Percentiles rank a stretch among this genome's conserved stretches.
Evolutionary conservation across 2,113 vertebrate species (phyloP).

Genomic region (Acanthochromis polyacanthus): DNA sequence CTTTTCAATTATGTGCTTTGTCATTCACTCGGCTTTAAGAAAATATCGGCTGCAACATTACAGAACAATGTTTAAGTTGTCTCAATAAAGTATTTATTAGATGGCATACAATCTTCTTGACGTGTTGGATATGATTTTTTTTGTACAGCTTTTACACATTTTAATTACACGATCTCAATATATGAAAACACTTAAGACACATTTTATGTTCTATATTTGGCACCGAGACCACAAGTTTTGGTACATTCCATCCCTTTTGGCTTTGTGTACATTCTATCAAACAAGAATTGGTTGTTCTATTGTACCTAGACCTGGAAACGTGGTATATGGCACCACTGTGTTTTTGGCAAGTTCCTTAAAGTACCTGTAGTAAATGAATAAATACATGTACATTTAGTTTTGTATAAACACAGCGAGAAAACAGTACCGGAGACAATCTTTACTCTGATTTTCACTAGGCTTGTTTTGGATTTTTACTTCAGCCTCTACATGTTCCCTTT

Average conservation of each 20-base stretch:
- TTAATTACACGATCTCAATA: slow-evolving; percentile 27
- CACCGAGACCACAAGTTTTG: slow-evolving; percentile 13
- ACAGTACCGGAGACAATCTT: slow-evolving; percentile 1
- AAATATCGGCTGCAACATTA: slow-evolving; percentile 38
- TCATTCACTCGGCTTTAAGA: slow-evolving; percentile 40
- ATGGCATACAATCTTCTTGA: slow-evolving; percentile 34
- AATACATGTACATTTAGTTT: slow-evolving; percentile 15
- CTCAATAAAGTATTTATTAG: slow-evolving; percentile 81
- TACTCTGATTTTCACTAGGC: not conserved
- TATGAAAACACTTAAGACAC: slow-evolving; percentile 16
- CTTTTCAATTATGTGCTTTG: slow-evolving; percentile 4
- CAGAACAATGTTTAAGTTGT: slow-evolving; percentile 44
- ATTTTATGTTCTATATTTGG: slow-evolving; percentile 21
- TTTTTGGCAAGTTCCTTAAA: slow-evolving; percentile 28
- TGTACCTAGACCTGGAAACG: slow-evolving; percentile 10
- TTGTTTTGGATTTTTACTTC: not conserved
- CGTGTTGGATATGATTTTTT: slow-evolving; percentile 19
- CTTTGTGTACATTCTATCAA: slow-evolving; percentile 27
- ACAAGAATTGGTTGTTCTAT: not conserved
- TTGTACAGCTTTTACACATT: slow-evolving; percentile 38
- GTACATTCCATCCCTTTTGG: slow-evolving; percentile 13
- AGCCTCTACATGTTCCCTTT: slow-evolving; percentile 2
- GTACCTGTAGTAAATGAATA: slow-evolving; percentile 17
- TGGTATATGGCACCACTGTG: not conserved
- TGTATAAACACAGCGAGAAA: slow-evolving; percentile 21